These are phyloP conservation scores for Andrena cerasifolii DNA, from an alignment of 1,140 invertebrate genomes.

Conservation along the genomic window DNA sequence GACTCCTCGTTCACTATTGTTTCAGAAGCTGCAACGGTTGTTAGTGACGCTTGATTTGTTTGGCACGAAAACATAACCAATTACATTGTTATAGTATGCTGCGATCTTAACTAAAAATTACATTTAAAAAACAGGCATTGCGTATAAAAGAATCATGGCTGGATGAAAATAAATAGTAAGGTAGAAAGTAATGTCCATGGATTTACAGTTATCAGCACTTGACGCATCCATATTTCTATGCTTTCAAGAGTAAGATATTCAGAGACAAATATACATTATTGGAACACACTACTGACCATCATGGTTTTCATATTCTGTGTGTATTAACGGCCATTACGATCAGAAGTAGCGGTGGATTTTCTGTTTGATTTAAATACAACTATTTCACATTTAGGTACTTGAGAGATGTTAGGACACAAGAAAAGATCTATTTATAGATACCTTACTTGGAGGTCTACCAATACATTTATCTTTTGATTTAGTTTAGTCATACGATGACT, in stretches of 20 bases:
- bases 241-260: background rate
- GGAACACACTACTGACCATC: conserved; percentile 8
- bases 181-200: background rate
- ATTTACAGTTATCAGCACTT: conserved; percentile 7
- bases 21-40: conserved; percentile 77
- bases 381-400: conserved; percentile 72
- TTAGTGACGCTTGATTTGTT: conserved; percentile 22
- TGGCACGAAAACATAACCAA: conserved; percentile 38
- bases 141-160: background rate
- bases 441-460: conserved; percentile 78
- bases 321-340: conserved; percentile 2
- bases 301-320: conserved; percentile 2
- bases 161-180: background rate
- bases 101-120: conserved; percentile 19
- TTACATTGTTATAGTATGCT: conserved; percentile 1
- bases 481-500: conserved; percentile 61
- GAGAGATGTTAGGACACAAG: conserved; percentile 70
- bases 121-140: background rate
- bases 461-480: conserved; percentile 72
- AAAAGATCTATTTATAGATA: conserved; percentile 80
- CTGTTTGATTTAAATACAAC: conserved; percentile 46
- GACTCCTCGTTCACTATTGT: conserved; percentile 89
- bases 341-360: conserved; percentile 11
- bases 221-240: background rate
- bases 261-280: background rate